A percentile compares a stretch with the other conserved stretches of the same genome.
These are phyloP conservation scores for Cheiracanthium punctorium DNA, from an alignment of 2,888 invertebrate genomes.

Conservation along the genomic window DNA sequence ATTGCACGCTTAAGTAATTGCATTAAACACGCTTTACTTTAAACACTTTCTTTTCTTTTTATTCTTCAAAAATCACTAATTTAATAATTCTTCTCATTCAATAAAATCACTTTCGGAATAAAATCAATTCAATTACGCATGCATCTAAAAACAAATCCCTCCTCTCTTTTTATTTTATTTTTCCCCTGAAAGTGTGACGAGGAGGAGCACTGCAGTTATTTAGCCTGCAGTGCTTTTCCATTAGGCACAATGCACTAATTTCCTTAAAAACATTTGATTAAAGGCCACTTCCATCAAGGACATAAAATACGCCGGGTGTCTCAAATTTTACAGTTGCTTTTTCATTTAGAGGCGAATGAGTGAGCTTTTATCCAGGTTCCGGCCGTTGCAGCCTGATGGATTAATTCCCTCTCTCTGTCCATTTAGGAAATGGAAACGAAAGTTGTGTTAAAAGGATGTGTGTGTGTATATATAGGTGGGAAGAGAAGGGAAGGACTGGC, in stretches of 20 bases:
- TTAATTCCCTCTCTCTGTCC: slow-evolving; percentile 54
- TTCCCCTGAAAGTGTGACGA: too few species aligned
- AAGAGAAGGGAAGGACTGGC: not conserved
- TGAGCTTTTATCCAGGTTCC: slow-evolving; percentile 42
- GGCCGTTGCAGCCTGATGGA: slow-evolving; percentile 44
- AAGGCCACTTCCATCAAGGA: not conserved
- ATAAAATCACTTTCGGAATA: too few species aligned
- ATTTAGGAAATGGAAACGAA: slow-evolving; percentile 59
- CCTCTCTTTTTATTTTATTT: too few species aligned
- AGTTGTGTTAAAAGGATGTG: slow-evolving; percentile 13
- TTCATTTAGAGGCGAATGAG: not conserved
- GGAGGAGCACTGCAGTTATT: too few species aligned
- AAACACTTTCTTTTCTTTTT: too few species aligned
- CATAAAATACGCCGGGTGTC: not conserved
- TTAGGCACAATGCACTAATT: not conserved
- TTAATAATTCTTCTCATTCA: too few species aligned
- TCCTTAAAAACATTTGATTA: slow-evolving; percentile 12
- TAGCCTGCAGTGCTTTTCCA: not conserved
- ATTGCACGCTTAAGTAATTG: too few species aligned
- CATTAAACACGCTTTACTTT: too few species aligned
- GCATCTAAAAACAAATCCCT: too few species aligned
- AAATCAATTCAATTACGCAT: too few species aligned
- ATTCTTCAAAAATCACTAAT: too few species aligned
- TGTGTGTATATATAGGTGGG: too few species aligned
- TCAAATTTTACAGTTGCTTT: not conserved